These are phyloP conservation scores for Eurois occulta DNA, from an alignment of 2,888 invertebrate species.

Conservation along the genomic window DNA sequence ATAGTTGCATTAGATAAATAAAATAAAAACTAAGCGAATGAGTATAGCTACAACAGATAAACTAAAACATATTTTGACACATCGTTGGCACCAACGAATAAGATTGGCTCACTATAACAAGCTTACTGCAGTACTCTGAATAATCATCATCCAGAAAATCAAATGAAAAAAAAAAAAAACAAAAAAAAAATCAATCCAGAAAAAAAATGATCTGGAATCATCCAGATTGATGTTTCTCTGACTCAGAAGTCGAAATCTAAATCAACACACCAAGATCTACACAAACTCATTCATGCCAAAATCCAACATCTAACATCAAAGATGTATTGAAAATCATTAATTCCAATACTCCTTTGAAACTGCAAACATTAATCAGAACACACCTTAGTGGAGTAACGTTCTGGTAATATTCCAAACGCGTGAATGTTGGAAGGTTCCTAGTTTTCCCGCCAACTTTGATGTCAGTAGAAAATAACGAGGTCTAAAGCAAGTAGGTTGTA, in stretches of 20 bases:
- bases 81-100: background rate
- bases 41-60: background rate
- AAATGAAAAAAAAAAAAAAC: too few relatives aligned
- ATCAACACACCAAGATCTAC: slow-evolving; percentile 7
- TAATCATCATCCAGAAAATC: too few relatives aligned
- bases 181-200: too few relatives aligned
- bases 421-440: background rate
- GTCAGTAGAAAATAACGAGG: slow-evolving; percentile 48
- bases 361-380: slow-evolving; percentile 38
- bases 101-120: background rate
- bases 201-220: too few relatives aligned
- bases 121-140: background rate
- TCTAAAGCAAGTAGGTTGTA: slow-evolving; percentile 50
- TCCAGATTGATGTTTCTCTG: background rate
- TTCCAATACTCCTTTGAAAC: slow-evolving; percentile 7
- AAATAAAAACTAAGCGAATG: too few relatives aligned
- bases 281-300: slow-evolving; percentile 27
- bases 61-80: background rate
- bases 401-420: slow-evolving; percentile 40
- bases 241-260: slow-evolving; percentile 14
- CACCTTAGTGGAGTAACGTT: slow-evolving; percentile 34
- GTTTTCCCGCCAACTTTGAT: slow-evolving; percentile 39
- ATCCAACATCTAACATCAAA: slow-evolving; percentile 28
- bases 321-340: slow-evolving; percentile 31
- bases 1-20: background rate